Evolutionary conservation across 2,888 invertebrate species (phyloP), one percentile per base, ranked within the genome.

Genomic region (Xestia xanthographa): DNA sequence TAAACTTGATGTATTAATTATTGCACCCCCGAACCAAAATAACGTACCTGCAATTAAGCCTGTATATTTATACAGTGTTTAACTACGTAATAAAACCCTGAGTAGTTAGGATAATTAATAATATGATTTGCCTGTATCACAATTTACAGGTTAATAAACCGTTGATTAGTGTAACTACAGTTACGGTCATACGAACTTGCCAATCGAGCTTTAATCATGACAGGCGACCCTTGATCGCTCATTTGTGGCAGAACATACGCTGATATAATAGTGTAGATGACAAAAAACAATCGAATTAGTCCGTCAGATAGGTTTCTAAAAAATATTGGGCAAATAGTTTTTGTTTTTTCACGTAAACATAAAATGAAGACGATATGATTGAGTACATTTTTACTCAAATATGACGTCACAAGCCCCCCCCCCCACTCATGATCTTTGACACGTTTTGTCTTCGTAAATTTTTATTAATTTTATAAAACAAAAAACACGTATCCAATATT

Each of bases 181-280:
- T 63, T 43, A 53, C 66, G 12, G 69, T 22, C 50, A 66, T 43
- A 50, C 29, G 69, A 70, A n/a, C 43, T 48, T 38, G 29, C 20
- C 34, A 69, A 69, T 66, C 66, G 50, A 62, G 43, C n/a, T 22
- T n/a, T 76, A 68, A 81, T 75, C 56, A 58, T 22, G 67, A 68
- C 17, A 69, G 38, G 63, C n/a, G 29, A 71, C n/a, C 26, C 38
- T 50, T 26, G 53, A 53, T 48, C 50, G n/a, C 17, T 43, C 6
- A 53, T 53, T 41, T 72, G 12, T 48, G 43, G 6, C 38, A 29
- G 22, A 67, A 56, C 53, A 38, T 20, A 60, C 20, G 3, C 11
- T 26, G 26, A 56, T 56, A 9, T 26, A 17, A 56, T 26, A 3
- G 14, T 12, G 6, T 34, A 34, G 3, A 34, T 34, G 34, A 34